Conservation (phyloP, 2,888 invertebrate species). For the Amiota mariae region DNA sequence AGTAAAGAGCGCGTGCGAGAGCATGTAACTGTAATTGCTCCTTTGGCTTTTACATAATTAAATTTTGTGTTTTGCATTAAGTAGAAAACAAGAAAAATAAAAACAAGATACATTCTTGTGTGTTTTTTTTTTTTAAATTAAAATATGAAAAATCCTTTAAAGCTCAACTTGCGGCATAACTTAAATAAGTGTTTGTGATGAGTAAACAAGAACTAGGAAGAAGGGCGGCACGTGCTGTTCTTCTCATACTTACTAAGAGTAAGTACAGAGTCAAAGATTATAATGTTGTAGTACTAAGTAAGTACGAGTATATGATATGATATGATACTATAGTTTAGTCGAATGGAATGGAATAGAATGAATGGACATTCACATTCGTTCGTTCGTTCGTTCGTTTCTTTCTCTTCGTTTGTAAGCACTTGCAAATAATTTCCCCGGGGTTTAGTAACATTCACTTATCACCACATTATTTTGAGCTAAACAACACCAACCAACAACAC, state of each 20-base stretch:
- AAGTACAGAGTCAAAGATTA: too few species aligned
- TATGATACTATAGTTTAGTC: too few species aligned
- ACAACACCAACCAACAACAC: neutral
- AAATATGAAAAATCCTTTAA: constrained; percentile 18
- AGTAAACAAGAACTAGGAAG: too few species aligned
- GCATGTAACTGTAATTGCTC: constrained; percentile 33
- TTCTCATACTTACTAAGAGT: too few species aligned
- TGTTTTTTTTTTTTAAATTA: constrained; percentile 21
- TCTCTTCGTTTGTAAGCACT: constrained; percentile 45
- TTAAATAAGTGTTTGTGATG: neutral
- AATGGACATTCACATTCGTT: too few species aligned
- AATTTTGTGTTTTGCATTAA: constrained; percentile 55
- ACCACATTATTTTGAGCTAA: constrained; percentile 48
- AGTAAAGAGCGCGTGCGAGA: constrained; percentile 21
- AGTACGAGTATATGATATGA: too few species aligned
- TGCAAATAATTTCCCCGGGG: constrained; percentile 65
- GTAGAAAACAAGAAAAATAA: too few species aligned
- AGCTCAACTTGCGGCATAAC: neutral
- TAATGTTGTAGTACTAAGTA: too few species aligned
- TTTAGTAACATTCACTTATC: constrained; percentile 57
- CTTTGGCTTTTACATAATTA: constrained; percentile 65
- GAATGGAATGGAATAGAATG: too few species aligned
- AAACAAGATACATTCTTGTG: constrained; percentile 44
- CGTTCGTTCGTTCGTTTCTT: too few species aligned
- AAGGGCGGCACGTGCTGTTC: too few species aligned